Evolutionary conservation across 2,888 invertebrate species (phyloP).

Genomic region (Mythimna impura): DNA sequence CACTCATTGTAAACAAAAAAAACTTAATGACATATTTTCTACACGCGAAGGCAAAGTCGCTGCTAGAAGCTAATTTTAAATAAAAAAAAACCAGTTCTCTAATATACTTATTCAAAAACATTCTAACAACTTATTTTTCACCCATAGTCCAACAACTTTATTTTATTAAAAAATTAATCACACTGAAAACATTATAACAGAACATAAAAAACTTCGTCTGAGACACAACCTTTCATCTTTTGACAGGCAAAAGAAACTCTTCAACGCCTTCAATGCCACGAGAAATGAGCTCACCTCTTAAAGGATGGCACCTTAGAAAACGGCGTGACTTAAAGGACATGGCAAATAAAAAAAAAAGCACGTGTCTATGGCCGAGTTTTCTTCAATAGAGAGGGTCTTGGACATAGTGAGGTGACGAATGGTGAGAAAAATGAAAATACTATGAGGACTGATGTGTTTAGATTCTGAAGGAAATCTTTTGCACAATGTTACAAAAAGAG

Average conservation of each 20-base stretch:
- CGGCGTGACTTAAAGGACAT: slow-evolving; percentile 66
- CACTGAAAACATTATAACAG: slow-evolving; percentile 27
- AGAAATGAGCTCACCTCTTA: slow-evolving; percentile 76
- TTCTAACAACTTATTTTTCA: no score
- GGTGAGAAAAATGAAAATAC: slow-evolving; percentile 33
- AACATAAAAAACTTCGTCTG: slow-evolving; percentile 56
- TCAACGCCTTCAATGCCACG: slow-evolving; percentile 73
- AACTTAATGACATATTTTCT: no score
- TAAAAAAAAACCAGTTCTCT: no score
- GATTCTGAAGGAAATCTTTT: not conserved
- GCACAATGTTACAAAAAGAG: no score
- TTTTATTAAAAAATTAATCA: slow-evolving; percentile 3
- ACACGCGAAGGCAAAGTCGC: no score
- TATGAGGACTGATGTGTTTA: not conserved
- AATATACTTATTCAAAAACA: no score
- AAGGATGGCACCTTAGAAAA: slow-evolving; percentile 66
- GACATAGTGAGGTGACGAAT: slow-evolving; percentile 37
- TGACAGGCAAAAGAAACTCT: slow-evolving; percentile 62
- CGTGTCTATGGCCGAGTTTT: slow-evolving; percentile 49
- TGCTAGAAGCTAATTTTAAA: no score
- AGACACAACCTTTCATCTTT: slow-evolving; percentile 68
- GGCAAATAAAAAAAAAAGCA: slow-evolving; percentile 68
- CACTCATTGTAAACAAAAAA: no score
- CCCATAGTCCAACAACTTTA: no score
- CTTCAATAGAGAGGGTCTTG: slow-evolving; percentile 44